phyloP scores from a whole-genome alignment of 2,888 invertebrate species.

The Hemithea aestivaria region DNA sequence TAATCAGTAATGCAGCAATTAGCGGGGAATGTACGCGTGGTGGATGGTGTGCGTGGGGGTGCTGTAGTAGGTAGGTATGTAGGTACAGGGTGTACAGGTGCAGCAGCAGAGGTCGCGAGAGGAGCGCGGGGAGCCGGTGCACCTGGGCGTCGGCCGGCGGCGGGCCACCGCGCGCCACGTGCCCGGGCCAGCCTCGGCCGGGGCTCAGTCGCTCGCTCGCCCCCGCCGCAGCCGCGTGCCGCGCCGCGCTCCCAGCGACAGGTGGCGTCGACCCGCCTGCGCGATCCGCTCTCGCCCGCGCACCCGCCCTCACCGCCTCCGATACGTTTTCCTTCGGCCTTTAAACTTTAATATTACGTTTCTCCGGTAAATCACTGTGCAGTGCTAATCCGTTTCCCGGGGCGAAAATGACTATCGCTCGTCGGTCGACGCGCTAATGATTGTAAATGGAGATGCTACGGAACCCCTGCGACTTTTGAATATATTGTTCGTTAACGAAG shows the following conservation, averaged over 20 bases:
- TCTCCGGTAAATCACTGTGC: conserved; percentile 50
- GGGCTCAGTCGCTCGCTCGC: conserved; percentile 58
- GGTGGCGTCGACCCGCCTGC: conserved; percentile 67
- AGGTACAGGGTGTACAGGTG: conserved; percentile 22
- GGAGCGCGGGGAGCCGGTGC: conserved; percentile 56
- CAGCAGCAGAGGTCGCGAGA: conserved; percentile 17
- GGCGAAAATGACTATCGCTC: conserved; percentile 38
- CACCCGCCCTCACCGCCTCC: conserved; percentile 22
- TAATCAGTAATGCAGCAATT: conserved; percentile 21
- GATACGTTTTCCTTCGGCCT: conserved; percentile 46
- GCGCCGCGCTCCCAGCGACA: conserved; percentile 50
- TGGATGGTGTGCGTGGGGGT: conserved; percentile 26
- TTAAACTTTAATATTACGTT: conserved; percentile 55
- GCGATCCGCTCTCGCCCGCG: conserved; percentile 47
- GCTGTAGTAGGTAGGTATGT: conserved; percentile 26
- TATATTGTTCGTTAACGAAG: conserved; percentile 31
- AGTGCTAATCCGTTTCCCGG: conserved; percentile 45
- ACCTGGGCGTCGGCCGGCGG: conserved; percentile 68
- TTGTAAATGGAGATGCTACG: conserved; percentile 32
- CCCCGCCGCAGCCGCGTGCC: conserved; percentile 32
- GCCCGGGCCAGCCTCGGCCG: conserved; percentile 45
- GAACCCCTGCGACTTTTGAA: conserved; percentile 34
- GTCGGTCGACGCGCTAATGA: conserved; percentile 38
- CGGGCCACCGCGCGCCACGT: conserved; percentile 55
- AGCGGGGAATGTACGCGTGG: no score